Base-by-base conservation (phyloP, 1,140 invertebrate genomes). In the Cataglyphis hispanica region DNA sequence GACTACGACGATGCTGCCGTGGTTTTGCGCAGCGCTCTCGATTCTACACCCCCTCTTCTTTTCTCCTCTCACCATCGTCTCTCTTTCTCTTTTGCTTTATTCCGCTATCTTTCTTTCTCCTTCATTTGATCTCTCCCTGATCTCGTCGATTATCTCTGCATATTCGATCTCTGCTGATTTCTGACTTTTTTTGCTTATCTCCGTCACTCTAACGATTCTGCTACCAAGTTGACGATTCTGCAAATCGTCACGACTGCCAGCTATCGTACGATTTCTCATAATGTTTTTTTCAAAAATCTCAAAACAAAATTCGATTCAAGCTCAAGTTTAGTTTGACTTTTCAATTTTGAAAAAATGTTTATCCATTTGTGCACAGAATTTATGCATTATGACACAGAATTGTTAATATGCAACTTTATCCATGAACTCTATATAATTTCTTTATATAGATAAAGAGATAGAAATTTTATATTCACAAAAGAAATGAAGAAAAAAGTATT, bases 1-100 rank as follows among this genome's bases (percentile, higher is more conserved):
- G 92, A 87, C 92, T 90, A 92, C 92, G 86, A 91, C 90, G 89
- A 88, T 89, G 86, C 85, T 77, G 85, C 69, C 91, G 85, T 64
- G 86, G 86, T 92, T 93, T 91, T 93, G 92, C 91, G 92, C 92
- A 93, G 91, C 93, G 89, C 76, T 93, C 89, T 93, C 88, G 85
- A 92, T 92, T 92, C 88, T 85, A 56, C 72, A 40, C 22, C 74
- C 66, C 40, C 67, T 34, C 53, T 50, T 61, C n/a, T 31, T 34
- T 22, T 16, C 43, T 53, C 43, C 37, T 34, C 31, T 78, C n/a
- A 19, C 13, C 1, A 4, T 34, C 25, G 2, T 69, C 25, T 69
- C 31, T 22, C 19, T 37, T 27, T 13, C 63, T 80, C 11, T 37
- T 27, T 13, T 46, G 69, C 46, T 80, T 22, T 40, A 10, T 77